A percentile compares a stretch with the other conserved stretches of the same genome.
phyloP scores from a whole-genome alignment of 2,113 vertebrate genomes.

The Trogon surrucura region DNA sequence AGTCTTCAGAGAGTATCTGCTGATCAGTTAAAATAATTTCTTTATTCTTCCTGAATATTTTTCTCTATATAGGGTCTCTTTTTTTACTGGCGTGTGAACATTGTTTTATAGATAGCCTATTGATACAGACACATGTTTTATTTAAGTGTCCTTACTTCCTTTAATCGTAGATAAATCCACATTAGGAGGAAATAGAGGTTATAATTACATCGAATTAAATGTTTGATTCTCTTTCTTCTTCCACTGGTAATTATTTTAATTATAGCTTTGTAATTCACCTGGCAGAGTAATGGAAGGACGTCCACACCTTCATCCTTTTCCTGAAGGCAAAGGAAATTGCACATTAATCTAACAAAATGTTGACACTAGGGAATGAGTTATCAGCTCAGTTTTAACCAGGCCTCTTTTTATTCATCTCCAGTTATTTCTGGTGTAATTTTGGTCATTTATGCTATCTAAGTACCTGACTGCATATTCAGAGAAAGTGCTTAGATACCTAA shows the following conservation, averaged over 20 bases:
- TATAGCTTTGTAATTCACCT: conserved; percentile 7
- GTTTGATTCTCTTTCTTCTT: conserved; percentile 42
- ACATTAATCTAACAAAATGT: conserved; percentile 39
- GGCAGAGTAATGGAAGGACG: background rate
- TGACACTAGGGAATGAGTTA: background rate
- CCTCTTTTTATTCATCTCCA: background rate
- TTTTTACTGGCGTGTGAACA: background rate
- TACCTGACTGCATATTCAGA: background rate
- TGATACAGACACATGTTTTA: background rate
- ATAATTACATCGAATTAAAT: conserved; percentile 34
- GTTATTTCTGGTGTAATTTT: conserved; percentile 14
- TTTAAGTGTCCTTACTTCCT: background rate
- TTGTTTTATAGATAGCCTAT: background rate
- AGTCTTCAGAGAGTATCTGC: background rate
- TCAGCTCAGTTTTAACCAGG: background rate
- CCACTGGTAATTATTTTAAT: conserved; percentile 50
- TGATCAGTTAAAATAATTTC: background rate
- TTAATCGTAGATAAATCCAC: conserved; percentile 6
- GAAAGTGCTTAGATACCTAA: background rate
- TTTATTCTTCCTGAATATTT: background rate
- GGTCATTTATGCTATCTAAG: background rate
- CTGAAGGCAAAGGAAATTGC: background rate
- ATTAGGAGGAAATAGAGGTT: conserved; percentile 12
- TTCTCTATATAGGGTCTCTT: background rate
- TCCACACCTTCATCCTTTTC: background rate